Conservation (phyloP, 2,113 vertebrate genomes). For the Mus spicilegus region DNA sequence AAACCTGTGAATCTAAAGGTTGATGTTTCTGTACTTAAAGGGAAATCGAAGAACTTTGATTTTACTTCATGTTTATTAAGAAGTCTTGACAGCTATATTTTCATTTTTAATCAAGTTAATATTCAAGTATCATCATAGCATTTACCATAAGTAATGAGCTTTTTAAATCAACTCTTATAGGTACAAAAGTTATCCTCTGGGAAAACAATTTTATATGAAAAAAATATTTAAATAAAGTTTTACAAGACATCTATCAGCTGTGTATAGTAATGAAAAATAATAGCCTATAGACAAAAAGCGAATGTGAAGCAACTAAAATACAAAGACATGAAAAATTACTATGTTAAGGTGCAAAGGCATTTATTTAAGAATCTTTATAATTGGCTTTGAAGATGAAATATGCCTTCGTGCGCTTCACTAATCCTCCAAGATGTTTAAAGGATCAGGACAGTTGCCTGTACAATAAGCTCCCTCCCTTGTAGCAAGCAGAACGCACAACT, state of each 20-base stretch:
- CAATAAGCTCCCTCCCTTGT: not conserved
- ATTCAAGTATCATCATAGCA: not conserved
- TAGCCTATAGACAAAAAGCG: not conserved
- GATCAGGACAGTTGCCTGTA: not conserved
- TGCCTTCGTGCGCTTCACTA: not conserved
- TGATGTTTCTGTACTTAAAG: slow-evolving; percentile 3
- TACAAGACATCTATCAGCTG: not conserved
- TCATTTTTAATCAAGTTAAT: slow-evolving; percentile 47
- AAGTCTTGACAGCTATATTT: slow-evolving; percentile 35
- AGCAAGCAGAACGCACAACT: not conserved
- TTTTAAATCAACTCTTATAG: not conserved
- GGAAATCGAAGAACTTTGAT: slow-evolving; percentile 35
- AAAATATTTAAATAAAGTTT: not conserved
- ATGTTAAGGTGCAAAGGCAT: not conserved
- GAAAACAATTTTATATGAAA: slow-evolving; percentile 43
- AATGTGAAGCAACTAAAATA: slow-evolving; percentile 44
- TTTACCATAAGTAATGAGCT: slow-evolving; percentile 43
- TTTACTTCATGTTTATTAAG: not conserved
- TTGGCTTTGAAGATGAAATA: slow-evolving; percentile 43
- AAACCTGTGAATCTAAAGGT: slow-evolving; percentile 22
- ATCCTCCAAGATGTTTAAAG: slow-evolving; percentile 9
- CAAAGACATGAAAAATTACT: not conserved
- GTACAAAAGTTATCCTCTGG: slow-evolving; percentile 34
- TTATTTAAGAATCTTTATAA: slow-evolving; percentile 23
- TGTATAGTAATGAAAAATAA: slow-evolving; percentile 9